phyloP scores from a whole-genome alignment of 2,797 vertebrate species.

The Syngnathus rostellatus region DNA sequence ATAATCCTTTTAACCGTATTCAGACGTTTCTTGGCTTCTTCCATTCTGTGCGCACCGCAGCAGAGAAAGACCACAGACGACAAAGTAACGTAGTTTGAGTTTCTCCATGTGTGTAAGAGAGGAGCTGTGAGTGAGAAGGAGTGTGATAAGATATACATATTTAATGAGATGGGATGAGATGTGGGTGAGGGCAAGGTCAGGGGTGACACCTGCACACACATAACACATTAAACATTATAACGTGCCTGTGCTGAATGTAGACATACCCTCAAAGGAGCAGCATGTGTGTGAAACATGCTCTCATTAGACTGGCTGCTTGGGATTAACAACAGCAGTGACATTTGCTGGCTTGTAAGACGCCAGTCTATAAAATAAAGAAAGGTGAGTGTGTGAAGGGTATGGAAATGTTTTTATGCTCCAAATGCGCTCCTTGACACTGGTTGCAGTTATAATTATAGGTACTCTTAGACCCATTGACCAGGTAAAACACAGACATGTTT shows the following conservation, averaged over 20 bases:
- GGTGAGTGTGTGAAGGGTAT: constrained; percentile 12
- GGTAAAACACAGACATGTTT: background rate
- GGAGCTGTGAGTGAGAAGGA: constrained; percentile 50
- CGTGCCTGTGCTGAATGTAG: constrained; percentile 33
- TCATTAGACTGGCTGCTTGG: constrained; percentile 68
- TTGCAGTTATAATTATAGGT: constrained; percentile 6
- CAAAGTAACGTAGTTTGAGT: background rate
- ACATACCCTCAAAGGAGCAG: constrained; percentile 31
- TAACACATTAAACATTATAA: constrained; percentile 38
- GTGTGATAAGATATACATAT: constrained; percentile 99
- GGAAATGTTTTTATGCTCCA: constrained; percentile 1
- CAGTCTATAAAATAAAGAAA: constrained; percentile 69
- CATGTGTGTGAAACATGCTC: constrained; percentile 59
- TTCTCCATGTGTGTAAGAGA: constrained; percentile 9
- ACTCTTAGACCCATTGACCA: background rate
- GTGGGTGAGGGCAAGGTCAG: constrained; percentile 62
- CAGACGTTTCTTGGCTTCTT: no score
- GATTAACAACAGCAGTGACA: constrained; percentile 76
- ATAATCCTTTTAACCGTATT: no score
- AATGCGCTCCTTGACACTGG: constrained; percentile 13
- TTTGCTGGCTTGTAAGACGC: constrained; percentile 72
- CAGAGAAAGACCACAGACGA: no score
- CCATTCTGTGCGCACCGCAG: no score
- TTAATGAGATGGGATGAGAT: constrained; percentile 98
- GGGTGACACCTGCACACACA: constrained; percentile 41